Evolutionary conservation across 2,888 invertebrate species (phyloP), one percentile per base, ranked within the genome.

Genomic region (Caradrina clavipalpis): DNA sequence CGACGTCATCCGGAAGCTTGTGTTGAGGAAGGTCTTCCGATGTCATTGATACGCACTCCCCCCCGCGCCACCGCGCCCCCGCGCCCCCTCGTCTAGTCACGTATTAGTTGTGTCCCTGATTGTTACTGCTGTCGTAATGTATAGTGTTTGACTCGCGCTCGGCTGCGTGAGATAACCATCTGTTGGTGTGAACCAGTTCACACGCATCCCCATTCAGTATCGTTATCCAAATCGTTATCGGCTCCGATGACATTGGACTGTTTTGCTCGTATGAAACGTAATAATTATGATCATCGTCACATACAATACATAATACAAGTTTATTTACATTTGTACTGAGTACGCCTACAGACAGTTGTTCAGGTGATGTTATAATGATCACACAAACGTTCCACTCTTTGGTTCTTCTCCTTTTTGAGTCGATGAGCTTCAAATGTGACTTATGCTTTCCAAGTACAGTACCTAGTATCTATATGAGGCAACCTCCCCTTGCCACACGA

Each of bases 181-280:
- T 75, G 58, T 53, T 19, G 39, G 26, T n/a, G 49, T 57, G 54
- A 8, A 31, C 21, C 45, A 61, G 53, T 58, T 72, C 73, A 0
- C 60, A 61, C 60, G 64, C 56, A 17, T 70, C 35, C 3, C 11
- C 10, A 6, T 39, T 59, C 39, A 45, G 49, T 57, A 47, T 61
- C 42, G 50, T 53, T 75, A 56, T 49, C 22, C 21, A 45, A 21
- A 31, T 60, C n/a, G 51, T 42, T 68, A 69, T 39, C 61, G 7
- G 50, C 45, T 60, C n/a, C 55, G 45, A 47, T 56, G 50, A 56
- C 55, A 60, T 56, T 59, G 59, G 39, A 22, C 17, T 39, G 42
- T 22, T 50, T 53, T n/a, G 11, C 42, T 21, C 19, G 31, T 42
- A 26, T 64, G 17, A 58, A 22, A 17, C 17, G 45, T 26, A 70